Conservation (phyloP, 2,113 vertebrate genomes). For the Nothobranchius kuhntae region DNA sequence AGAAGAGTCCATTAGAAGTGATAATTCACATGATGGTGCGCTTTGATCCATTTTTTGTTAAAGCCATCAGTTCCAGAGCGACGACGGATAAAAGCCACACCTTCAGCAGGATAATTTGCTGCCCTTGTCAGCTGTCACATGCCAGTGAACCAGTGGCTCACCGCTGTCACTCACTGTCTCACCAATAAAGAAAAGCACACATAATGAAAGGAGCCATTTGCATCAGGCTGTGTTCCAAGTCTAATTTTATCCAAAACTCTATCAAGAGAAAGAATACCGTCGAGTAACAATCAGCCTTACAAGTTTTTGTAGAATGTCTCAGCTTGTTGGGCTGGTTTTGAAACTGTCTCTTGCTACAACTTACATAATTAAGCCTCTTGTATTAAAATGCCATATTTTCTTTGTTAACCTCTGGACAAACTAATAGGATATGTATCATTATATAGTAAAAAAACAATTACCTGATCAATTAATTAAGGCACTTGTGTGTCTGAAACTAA, state of each 20-base stretch:
- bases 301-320: slow-evolving; percentile 8
- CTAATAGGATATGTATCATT: no score
- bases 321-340: not conserved
- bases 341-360: not conserved
- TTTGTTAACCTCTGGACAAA: not conserved
- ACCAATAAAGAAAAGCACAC: slow-evolving; percentile 30
- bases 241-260: slow-evolving; percentile 71
- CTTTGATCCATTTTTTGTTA: slow-evolving; percentile 2
- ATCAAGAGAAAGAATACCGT: slow-evolving; percentile 47
- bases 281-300: slow-evolving; percentile 56
- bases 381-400: not conserved
- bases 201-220: slow-evolving; percentile 59
- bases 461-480: no score
- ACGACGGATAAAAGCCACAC: slow-evolving; percentile 28
- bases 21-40: not conserved
- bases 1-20: not conserved
- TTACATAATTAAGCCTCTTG: not conserved
- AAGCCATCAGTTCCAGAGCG: not conserved
- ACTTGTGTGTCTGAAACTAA: no score
- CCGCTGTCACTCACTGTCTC: slow-evolving; percentile 66
- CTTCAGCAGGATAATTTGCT: slow-evolving; percentile 24
- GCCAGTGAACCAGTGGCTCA: slow-evolving; percentile 10
- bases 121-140: slow-evolving; percentile 52
- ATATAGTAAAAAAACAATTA: no score
- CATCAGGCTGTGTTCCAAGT: slow-evolving; percentile 49